phyloP scores from a whole-genome alignment of 1,140 invertebrate species.

The Zaprionus ghesquierei region DNA sequence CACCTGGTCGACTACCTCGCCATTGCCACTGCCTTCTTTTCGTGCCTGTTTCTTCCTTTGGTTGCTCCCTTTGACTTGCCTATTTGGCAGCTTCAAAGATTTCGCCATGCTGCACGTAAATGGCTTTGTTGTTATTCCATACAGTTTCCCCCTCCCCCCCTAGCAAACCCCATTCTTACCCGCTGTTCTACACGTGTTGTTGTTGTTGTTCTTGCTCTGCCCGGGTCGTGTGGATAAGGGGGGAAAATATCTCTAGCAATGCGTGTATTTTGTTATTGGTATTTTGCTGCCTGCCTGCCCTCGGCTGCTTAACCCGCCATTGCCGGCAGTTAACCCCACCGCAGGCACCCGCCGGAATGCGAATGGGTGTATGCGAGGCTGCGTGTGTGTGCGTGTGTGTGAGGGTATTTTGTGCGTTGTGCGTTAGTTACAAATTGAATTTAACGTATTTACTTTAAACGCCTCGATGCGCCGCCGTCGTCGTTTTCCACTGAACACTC shows the following conservation, averaged over 20 bases:
- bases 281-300: conserved; percentile 25
- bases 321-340: conserved; percentile 29
- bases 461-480: conserved; percentile 41
- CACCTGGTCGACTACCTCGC: not conserved
- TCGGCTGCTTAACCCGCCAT: not conserved
- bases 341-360: not conserved
- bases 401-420: conserved; percentile 14
- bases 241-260: conserved; percentile 45
- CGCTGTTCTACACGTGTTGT: conserved; percentile 1
- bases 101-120: conserved; percentile 39
- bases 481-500: conserved; percentile 10
- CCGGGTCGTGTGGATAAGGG: not conserved
- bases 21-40: not conserved
- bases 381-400: conserved; percentile 12
- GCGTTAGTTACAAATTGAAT: conserved; percentile 65
- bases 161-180: not conserved
- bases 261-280: conserved; percentile 63
- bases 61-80: conserved; percentile 25
- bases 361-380: not conserved
- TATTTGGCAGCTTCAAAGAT: conserved; percentile 49
- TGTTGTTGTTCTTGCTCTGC: not conserved
- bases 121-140: conserved; percentile 47
- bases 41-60: not conserved
- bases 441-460: conserved; percentile 72
- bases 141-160: not conserved